phyloP scores from a whole-genome alignment of 2,113 vertebrate species.

The Caloenas nicobarica region DNA sequence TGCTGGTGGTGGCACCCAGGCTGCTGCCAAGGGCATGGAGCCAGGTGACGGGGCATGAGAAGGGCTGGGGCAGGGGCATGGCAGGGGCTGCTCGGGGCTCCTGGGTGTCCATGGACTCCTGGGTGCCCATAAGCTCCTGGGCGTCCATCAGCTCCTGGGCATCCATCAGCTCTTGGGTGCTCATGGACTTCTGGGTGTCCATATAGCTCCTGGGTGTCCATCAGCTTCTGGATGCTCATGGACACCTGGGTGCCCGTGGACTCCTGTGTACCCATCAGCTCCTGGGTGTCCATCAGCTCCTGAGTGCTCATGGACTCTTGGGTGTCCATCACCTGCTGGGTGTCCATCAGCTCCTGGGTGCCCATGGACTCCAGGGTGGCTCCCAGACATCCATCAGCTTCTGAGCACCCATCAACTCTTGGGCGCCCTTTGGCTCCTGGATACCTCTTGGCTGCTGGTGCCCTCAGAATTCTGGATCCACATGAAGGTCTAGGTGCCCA shows the following conservation, averaged over 20 bases:
- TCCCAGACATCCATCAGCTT: too few species aligned
- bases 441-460: not conserved
- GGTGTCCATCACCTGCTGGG: not conserved
- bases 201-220: not conserved
- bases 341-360: not conserved
- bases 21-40: not conserved
- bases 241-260: not conserved
- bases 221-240: not conserved
- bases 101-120: not conserved
- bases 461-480: not conserved
- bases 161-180: not conserved
- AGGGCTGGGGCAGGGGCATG: not conserved
- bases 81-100: rapidly evolving
- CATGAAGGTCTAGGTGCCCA: not conserved
- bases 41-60: not conserved
- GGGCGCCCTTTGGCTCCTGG: not conserved
- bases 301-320: too few species aligned
- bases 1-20: not conserved
- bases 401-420: not conserved
- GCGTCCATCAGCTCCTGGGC: too few species aligned
- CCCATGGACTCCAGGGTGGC: not conserved
- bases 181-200: not conserved
- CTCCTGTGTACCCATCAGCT: not conserved
- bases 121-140: not conserved
- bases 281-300: too few species aligned